Conservation (phyloP, 2,888 invertebrate species). For the Drosophila melanosoma region DNA sequence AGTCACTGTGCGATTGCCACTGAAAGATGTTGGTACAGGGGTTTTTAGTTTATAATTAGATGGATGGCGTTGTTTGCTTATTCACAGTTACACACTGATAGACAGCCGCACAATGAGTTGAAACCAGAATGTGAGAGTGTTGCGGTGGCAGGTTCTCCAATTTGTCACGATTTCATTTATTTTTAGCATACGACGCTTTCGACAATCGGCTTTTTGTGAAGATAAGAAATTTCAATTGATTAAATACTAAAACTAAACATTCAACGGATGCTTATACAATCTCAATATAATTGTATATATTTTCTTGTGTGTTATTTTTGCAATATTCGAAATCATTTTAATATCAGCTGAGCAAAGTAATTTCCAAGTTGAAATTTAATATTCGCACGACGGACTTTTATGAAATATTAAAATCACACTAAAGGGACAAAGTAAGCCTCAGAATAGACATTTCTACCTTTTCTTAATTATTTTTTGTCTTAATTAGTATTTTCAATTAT, state of each 20-base stretch:
- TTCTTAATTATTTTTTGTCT: background rate
- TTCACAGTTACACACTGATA: slow-evolving; percentile 35
- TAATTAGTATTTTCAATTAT: background rate
- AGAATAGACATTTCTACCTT: background rate
- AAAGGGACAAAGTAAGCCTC: background rate
- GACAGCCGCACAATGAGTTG: slow-evolving; percentile 6
- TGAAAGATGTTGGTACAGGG: slow-evolving; percentile 34
- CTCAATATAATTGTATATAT: background rate
- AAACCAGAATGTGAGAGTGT: background rate
- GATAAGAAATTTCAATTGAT: slow-evolving; percentile 27
- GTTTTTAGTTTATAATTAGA: slow-evolving; percentile 50
- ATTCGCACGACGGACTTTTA: background rate
- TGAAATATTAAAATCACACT: background rate
- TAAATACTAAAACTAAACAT: background rate
- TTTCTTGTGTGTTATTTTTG: background rate
- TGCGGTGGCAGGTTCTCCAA: slow-evolving; percentile 9
- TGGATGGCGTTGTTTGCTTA: slow-evolving; percentile 42
- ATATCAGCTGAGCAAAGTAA: background rate
- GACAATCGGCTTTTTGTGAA: slow-evolving; percentile 3
- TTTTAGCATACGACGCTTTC: slow-evolving; percentile 54
- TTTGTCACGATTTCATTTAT: slow-evolving; percentile 72
- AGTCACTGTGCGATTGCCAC: slow-evolving; percentile 48
- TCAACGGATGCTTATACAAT: background rate
- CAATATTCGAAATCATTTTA: background rate
- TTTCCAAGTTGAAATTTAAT: background rate